Evolutionary conservation across 1,140 invertebrate genomes (phyloP), one percentile per base, ranked within the genome.

Genomic region (Plodia interpunctella): DNA sequence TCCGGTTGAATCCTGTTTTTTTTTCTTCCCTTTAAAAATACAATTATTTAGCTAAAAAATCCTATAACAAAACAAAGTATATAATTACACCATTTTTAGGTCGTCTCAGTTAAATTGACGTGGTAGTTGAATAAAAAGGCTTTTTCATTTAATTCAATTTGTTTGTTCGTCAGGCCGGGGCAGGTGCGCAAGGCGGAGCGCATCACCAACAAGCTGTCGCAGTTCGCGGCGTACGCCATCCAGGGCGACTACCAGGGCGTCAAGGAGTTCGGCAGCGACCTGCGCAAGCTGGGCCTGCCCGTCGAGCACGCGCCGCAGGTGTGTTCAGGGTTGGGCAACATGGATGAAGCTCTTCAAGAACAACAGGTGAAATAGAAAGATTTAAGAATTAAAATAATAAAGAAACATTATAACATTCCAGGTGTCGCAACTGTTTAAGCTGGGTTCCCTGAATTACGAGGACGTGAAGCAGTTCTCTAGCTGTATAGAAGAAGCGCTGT

Each of bases 291-390:
- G 18, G 98, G 98, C 17, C 91, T 98, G 84, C 98, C 98, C 0
- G 95, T 99, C 0, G 98, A 99, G 90, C 98, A 99, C 87, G 97
- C 98, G 9, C 97, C 98, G 15, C 97, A 97, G 91, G 93, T 94
- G 87, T 1, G 1, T 5, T 32, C 30, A 32, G n/a, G n/a, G n/a
- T n/a, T n/a, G n/a, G n/a, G n/a, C n/a, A n/a, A n/a, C n/a, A n/a
- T n/a, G n/a, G n/a, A n/a, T n/a, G n/a, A n/a, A n/a, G n/a, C n/a
- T n/a, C n/a, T n/a, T n/a, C n/a, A n/a, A n/a, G n/a, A n/a, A n/a
- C n/a, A n/a, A n/a, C n/a, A n/a, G n/a, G 6, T 25, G 21, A 25
- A 25, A 6, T 2, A 3, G 21, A 6, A 6, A 6, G 21, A 25
- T 3, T 25, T 25, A 25, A 2, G 6, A 25, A 25, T 25, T 25